These are phyloP conservation scores for Dolichomitus sp. DNA, from an alignment of 2,888 invertebrate species.

Conservation along the genomic window DNA sequence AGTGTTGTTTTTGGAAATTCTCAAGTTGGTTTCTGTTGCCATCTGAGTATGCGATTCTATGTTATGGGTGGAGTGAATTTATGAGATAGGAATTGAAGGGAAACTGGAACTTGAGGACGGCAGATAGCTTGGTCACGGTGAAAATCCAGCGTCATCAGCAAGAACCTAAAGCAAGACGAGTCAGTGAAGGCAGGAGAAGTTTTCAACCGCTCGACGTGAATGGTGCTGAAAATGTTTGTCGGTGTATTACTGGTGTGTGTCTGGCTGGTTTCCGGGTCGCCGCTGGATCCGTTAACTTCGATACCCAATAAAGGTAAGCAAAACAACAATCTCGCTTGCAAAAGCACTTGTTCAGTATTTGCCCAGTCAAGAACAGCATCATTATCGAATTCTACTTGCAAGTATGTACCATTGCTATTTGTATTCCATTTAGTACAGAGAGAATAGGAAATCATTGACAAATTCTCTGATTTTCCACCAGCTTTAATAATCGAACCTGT, in stretches of 20 bases:
- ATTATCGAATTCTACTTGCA: conserved; percentile 18
- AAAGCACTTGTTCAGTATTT: conserved; percentile 40
- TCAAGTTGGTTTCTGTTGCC: neutral
- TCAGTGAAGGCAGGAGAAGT: conserved; percentile 70
- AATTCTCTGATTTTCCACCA: neutral
- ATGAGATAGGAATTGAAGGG: neutral
- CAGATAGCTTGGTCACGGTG: conserved; percentile 23
- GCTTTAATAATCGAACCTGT: neutral
- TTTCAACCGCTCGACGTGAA: conserved; percentile 75
- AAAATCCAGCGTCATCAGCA: conserved; percentile 16
- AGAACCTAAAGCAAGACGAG: conserved; percentile 14
- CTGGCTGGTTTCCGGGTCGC: conserved; percentile 79
- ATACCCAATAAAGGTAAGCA: conserved; percentile 77
- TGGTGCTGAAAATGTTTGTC: conserved; percentile 76
- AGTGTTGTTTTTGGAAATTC: neutral
- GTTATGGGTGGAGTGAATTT: neutral
- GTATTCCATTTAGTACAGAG: neutral
- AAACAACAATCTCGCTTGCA: conserved; percentile 28
- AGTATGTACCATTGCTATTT: conserved; percentile 4
- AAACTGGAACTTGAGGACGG: conserved; percentile 37
- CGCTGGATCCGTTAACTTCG: conserved; percentile 76
- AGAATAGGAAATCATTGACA: neutral
- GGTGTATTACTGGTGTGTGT: conserved; percentile 77
- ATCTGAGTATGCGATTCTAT: neutral
- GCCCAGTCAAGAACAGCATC: neutral